These are phyloP conservation scores for Diglossa brunneiventris DNA, from an alignment of 2,113 vertebrate genomes.

Conservation along the genomic window DNA sequence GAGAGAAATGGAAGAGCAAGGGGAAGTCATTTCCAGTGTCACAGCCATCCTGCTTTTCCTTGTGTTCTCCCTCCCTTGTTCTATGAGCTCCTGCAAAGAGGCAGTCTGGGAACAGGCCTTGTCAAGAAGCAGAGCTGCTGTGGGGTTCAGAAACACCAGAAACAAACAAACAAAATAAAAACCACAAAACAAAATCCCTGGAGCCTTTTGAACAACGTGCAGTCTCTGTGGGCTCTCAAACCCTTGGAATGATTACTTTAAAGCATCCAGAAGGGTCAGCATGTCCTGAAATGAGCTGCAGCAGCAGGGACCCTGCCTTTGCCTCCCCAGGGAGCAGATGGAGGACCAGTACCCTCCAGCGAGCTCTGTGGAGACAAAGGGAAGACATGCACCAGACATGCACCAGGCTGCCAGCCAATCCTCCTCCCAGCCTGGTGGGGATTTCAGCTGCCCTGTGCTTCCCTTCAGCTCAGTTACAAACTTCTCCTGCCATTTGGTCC, in stretches of 20 bases:
- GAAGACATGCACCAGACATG: not conserved
- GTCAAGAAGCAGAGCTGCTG: not conserved
- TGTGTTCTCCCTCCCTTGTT: not conserved
- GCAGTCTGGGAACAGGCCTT: not conserved
- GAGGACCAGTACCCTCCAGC: not conserved
- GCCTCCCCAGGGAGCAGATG: not conserved
- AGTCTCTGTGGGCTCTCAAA: not conserved
- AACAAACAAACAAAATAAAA: not conserved
- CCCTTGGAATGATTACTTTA: slow-evolving; percentile 9
- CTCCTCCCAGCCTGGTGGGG: not conserved
- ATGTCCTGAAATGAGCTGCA: not conserved
- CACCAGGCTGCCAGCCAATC: not conserved
- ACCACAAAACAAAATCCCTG: not conserved
- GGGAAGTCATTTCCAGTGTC: not conserved
- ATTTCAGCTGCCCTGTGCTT: not conserved
- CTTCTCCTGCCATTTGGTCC: not conserved
- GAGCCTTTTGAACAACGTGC: not conserved
- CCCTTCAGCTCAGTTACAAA: not conserved
- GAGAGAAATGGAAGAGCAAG: not conserved
- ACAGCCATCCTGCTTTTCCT: not conserved
- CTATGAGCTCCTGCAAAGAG: not conserved
- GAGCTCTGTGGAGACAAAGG: not conserved
- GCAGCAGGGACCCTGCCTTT: not conserved
- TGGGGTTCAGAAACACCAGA: not conserved
- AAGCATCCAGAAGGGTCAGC: not conserved